Percentiles rank a stretch among this genome's conserved stretches.
Evolutionary conservation across 2,888 invertebrate genomes (phyloP).

Genomic region (Alviniconcha strummeri): DNA sequence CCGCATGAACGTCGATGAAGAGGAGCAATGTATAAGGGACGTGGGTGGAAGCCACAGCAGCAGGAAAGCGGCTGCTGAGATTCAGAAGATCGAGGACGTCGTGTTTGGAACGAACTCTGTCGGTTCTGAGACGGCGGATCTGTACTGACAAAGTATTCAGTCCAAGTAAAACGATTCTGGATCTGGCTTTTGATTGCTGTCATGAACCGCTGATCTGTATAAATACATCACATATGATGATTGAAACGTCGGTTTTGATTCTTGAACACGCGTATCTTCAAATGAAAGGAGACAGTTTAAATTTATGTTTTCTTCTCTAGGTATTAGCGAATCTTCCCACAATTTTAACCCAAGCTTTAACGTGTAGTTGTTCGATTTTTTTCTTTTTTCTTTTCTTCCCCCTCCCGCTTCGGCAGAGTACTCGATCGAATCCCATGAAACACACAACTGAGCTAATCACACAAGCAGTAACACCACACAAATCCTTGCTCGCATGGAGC

Average conservation of each 20-base stretch:
- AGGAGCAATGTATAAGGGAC: neutral
- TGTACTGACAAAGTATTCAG: neutral
- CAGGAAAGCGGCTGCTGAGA: neutral
- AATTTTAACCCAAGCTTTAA: too few species aligned
- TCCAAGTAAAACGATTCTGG: neutral
- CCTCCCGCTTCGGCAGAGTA: too few species aligned
- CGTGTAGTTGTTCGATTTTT: too few species aligned
- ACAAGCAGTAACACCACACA: too few species aligned
- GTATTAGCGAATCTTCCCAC: too few species aligned
- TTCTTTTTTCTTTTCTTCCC: too few species aligned
- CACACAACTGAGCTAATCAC: too few species aligned
- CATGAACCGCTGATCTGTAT: neutral
- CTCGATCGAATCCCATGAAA: too few species aligned
- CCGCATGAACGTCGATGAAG: neutral
- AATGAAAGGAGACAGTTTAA: too few species aligned
- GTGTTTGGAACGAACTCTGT: conserved; percentile 17
- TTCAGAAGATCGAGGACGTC: neutral
- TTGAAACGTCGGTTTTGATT: neutral
- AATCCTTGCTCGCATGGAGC: too few species aligned
- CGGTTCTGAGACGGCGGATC: neutral
- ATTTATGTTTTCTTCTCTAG: too few species aligned
- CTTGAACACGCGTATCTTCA: neutral
- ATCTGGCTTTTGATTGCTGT: neutral
- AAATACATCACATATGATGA: neutral
- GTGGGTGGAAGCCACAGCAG: neutral